phyloP scores from a whole-genome alignment of 2,113 vertebrate genomes.

The Xerus inauris region DNA sequence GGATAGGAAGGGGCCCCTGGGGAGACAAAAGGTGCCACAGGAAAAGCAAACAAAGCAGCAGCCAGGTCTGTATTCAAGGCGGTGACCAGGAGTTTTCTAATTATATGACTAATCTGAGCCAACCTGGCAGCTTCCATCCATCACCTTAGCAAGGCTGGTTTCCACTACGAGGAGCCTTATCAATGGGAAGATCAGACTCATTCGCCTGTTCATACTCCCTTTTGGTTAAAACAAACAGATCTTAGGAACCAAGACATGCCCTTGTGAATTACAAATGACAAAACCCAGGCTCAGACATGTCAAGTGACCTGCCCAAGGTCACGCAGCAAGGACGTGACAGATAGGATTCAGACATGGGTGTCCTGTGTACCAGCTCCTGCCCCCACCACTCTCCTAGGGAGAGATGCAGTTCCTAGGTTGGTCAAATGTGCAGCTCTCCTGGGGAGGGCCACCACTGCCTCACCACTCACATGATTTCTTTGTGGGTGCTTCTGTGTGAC shows the following conservation, averaged over 20 bases:
- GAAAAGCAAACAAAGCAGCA: background rate
- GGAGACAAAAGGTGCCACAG: rapidly evolving
- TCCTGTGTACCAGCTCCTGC: background rate
- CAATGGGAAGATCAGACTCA: background rate
- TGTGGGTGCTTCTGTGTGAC: background rate
- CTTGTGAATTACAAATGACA: background rate
- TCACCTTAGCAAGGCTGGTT: background rate
- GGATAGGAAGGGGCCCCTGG: background rate
- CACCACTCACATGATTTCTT: background rate
- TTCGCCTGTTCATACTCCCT: background rate
- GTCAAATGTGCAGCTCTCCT: background rate
- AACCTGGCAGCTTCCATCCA: background rate
- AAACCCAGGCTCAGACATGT: background rate
- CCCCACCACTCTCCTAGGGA: background rate
- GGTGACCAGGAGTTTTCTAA: background rate
- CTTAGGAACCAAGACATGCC: background rate
- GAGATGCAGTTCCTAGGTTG: background rate
- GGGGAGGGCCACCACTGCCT: too few species aligned
- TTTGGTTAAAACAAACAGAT: background rate
- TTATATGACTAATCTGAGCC: background rate
- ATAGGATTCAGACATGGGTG: background rate
- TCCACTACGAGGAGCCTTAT: background rate
- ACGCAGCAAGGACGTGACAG: background rate
- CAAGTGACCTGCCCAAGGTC: background rate
- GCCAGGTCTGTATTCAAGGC: background rate